Conservation (phyloP, 2,113 vertebrate species). For the Martes martes region DNA sequence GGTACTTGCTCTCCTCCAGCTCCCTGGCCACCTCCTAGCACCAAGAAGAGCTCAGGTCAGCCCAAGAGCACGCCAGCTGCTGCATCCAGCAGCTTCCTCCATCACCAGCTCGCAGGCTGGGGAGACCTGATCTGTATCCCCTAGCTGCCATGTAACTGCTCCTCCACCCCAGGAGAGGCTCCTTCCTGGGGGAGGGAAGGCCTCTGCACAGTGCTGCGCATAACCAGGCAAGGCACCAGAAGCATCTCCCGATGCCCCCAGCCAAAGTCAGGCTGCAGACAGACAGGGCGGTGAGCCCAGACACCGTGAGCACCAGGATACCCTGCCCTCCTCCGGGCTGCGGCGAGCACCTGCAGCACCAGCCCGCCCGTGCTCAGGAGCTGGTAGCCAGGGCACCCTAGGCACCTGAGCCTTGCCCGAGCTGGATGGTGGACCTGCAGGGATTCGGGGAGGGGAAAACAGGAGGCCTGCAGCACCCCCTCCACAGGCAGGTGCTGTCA, state of each 20-base stretch:
- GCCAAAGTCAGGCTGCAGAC: neutral
- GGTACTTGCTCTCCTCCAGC: conserved; percentile 97
- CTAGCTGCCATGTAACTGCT: neutral
- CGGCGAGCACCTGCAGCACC: neutral
- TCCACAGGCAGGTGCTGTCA: neutral
- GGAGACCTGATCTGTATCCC: neutral
- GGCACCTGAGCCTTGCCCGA: neutral
- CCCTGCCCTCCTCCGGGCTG: neutral
- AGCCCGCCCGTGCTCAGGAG: neutral
- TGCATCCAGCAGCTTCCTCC: neutral
- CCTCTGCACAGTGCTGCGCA: neutral
- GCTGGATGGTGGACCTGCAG: neutral
- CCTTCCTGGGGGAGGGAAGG: neutral
- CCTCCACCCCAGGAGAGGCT: neutral
- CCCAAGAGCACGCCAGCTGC: neutral
- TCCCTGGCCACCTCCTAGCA: conserved; percentile 93
- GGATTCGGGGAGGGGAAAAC: neutral
- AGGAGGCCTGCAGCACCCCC: neutral
- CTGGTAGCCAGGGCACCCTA: fast-evolving
- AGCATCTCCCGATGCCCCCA: neutral
- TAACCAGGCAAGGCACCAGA: neutral
- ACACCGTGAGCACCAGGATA: neutral
- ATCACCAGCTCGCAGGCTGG: neutral
- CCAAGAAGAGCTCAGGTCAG: conserved; percentile 50
- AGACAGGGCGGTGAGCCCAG: neutral